phyloP scores from a whole-genome alignment of 1,140 invertebrate genomes.

The Hyposmocoma kahamanoa region DNA sequence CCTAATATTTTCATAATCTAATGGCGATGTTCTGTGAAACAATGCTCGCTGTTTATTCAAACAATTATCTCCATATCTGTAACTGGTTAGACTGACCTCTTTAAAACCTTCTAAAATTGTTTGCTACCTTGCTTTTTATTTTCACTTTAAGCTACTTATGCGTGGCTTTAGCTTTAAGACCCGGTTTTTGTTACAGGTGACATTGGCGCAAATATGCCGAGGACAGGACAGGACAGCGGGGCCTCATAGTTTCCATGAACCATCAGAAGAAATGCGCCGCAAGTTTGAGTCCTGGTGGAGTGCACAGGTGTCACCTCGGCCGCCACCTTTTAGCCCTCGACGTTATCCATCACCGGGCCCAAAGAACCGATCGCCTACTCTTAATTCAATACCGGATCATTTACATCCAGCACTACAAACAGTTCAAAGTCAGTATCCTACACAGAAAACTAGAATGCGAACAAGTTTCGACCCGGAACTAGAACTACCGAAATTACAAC shows the following conservation, averaged over 20 bases:
- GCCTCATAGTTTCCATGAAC: constrained; percentile 75
- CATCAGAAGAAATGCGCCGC: constrained; percentile 82
- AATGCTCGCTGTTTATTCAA: constrained; percentile 63
- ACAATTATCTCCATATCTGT: constrained; percentile 65
- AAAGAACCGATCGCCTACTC: constrained; percentile 64
- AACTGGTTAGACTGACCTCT: constrained; percentile 66
- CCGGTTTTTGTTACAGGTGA: constrained; percentile 76
- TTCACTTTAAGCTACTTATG: constrained; percentile 20
- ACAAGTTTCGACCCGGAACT: constrained; percentile 96
- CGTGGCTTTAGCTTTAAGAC: constrained; percentile 29
- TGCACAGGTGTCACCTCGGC: constrained; percentile 76
- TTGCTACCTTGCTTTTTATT: constrained; percentile 45
- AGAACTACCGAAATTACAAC: constrained; percentile 94
- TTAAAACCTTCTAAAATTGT: constrained; percentile 67
- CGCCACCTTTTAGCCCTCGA: constrained; percentile 74
- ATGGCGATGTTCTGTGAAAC: constrained; percentile 72
- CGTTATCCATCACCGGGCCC: constrained; percentile 72
- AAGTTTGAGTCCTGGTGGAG: constrained; percentile 87
- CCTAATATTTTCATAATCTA: constrained; percentile 74
- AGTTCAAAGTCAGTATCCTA: constrained; percentile 83
- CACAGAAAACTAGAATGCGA: constrained; percentile 92
- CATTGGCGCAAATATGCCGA: constrained; percentile 84
- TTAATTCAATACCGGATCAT: constrained; percentile 63
- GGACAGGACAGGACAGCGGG: constrained; percentile 76
- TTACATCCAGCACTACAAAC: constrained; percentile 82